Evolutionary conservation across 2,113 vertebrate species (phyloP), one percentile per base, ranked within the genome.

Genomic region (Neofelis nebulosa): DNA sequence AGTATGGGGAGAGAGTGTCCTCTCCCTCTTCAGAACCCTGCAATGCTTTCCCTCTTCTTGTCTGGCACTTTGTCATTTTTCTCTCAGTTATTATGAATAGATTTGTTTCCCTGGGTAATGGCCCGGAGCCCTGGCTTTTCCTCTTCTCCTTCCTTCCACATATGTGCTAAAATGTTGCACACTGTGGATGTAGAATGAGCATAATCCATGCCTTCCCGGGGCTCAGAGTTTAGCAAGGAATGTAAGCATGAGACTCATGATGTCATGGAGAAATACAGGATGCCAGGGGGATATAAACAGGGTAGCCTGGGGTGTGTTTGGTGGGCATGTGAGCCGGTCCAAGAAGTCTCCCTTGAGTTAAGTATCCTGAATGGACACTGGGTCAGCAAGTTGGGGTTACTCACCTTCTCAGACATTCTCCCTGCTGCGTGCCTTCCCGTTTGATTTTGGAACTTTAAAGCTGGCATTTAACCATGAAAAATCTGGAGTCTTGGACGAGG

Each of bases 291-390:
- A 3, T 0, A 2, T 0, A 5, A 16, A 27, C 10, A 36, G 45
- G 7, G 65, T 33, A 3, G 0, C 2, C 33, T 65, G 0, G 0
- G 2, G 12, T 11, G 3, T 16, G 38, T 4, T 12, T 66, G 31
- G 13, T 36, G 68, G 50, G 36, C 8, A 0, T 3, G 10, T 3
- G 50, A 36, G 18, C 29, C 31, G 6, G 31, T 65, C 69, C 16
- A 19, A 12, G 29, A 52, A 38, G 12, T 2, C 5, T 50, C 23
- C 61, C 4, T 15, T 16, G 19, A 16, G 41, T 31, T 33, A 7
- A 5, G 13, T 31, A 38, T 15, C 55, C 55, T 23, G 8, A 73
- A n/a, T 14, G 21, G 55, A 92, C 11, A 8, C 12, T 31, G 12
- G 14, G 7, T 4, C 38, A 38, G 16, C 5, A 73, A 8, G 8